Evolutionary conservation across 2,113 vertebrate species (phyloP).

Genomic region (Oryzias melastigma): DNA sequence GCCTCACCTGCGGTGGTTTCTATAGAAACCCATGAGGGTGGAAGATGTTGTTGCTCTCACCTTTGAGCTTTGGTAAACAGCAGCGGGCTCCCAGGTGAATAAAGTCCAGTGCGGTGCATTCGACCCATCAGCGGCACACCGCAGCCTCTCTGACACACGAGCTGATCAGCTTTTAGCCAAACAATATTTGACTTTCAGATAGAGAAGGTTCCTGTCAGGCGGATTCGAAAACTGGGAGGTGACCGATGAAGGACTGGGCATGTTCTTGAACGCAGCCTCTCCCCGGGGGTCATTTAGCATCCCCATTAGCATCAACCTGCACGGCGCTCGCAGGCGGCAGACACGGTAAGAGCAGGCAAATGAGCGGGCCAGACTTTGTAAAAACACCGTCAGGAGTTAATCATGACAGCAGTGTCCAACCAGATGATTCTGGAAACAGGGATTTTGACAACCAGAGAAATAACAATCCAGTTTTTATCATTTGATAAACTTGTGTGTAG

Average conservation of each 20-base stretch:
- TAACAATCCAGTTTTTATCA: no score
- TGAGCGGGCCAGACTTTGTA: slow-evolving; percentile 1
- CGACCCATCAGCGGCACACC: slow-evolving; percentile 7
- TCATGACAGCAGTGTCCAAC: slow-evolving; percentile 13
- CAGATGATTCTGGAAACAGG: no score
- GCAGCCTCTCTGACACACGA: slow-evolving; percentile 17
- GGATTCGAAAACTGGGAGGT: slow-evolving; percentile 13
- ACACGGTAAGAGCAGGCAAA: slow-evolving; percentile 73
- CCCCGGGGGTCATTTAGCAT: slow-evolving; percentile 78
- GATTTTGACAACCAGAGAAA: no score
- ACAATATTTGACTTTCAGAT: slow-evolving; percentile 39
- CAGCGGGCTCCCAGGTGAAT: slow-evolving; percentile 40
- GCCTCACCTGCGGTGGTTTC: slow-evolving; percentile 68
- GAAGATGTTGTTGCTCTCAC: slow-evolving; percentile 57
- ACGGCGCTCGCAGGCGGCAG: slow-evolving; percentile 70
- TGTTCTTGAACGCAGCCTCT: slow-evolving; percentile 65
- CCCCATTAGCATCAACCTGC: slow-evolving; percentile 84
- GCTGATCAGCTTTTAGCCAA: slow-evolving; percentile 28
- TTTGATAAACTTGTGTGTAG: no score
- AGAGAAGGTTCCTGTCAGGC: slow-evolving; percentile 30
- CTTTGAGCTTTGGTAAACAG: slow-evolving; percentile 70
- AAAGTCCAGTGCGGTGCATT: slow-evolving; percentile 24
- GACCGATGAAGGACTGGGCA: slow-evolving; percentile 40
- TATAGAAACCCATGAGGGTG: slow-evolving; percentile 70
- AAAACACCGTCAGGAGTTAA: slow-evolving; percentile 26